Conservation (phyloP, 2,113 vertebrate genomes). For the Sminthopsis crassicaudata region DNA sequence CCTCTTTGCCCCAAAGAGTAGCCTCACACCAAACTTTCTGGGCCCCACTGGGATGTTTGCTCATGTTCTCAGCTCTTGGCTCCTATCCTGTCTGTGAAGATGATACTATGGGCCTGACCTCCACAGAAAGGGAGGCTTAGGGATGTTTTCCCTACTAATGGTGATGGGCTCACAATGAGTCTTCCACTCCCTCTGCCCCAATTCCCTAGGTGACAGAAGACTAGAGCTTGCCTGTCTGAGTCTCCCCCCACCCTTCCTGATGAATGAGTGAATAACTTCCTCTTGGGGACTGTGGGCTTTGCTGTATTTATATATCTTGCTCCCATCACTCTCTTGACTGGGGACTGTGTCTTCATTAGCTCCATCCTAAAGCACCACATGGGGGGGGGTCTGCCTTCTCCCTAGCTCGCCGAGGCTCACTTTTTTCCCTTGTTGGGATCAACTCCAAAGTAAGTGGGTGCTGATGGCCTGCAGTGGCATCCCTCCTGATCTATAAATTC, state of each 20-base stretch:
- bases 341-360: not conserved
- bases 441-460: not conserved
- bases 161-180: conserved; percentile 4
- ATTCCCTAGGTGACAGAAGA: conserved; percentile 7
- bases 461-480: not conserved
- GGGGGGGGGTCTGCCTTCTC: not conserved
- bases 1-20: not conserved
- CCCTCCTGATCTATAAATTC: not conserved
- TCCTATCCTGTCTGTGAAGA: not conserved
- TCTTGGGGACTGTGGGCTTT: not conserved
- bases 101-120: not conserved
- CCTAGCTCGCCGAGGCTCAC: not conserved
- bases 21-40: not conserved
- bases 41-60: not conserved
- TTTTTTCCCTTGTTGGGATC: not conserved
- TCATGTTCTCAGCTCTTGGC: not conserved
- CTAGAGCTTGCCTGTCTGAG: not conserved
- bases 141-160: not conserved
- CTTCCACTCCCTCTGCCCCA: conserved; percentile 19
- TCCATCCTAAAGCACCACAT: not conserved
- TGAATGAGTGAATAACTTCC: not conserved
- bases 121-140: not conserved
- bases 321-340: not conserved
- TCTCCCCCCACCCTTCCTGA: not conserved
- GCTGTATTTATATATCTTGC: not conserved